Percentiles rank a stretch among this genome's conserved stretches.
These are phyloP conservation scores for Folsomia candida DNA, from an alignment of 2,888 invertebrate species.

Conservation along the genomic window DNA sequence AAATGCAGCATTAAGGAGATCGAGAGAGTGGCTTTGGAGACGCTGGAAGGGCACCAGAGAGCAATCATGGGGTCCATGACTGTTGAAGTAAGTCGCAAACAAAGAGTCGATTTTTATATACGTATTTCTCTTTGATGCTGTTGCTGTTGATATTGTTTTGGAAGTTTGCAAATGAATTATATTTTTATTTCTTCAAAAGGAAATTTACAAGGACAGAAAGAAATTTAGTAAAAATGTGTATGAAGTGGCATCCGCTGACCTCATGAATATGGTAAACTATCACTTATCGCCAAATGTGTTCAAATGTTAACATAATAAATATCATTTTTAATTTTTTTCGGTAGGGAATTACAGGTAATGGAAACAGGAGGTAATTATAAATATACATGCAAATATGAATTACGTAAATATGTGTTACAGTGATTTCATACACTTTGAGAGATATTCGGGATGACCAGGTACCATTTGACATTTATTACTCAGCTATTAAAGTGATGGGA, in stretches of 20 bases:
- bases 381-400: too few species aligned
- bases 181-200: too few species aligned
- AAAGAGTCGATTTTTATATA: too few species aligned
- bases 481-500: background rate
- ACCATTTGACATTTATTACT: conserved; percentile 52
- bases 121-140: too few species aligned
- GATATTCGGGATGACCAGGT: conserved; percentile 95
- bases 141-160: too few species aligned
- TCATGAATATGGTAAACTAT: conserved; percentile 97
- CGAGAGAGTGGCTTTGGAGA: conserved; percentile 80
- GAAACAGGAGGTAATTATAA: too few species aligned
- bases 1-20: conserved; percentile 59
- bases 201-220: conserved; percentile 92
- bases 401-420: too few species aligned
- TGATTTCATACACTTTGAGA: conserved; percentile 90
- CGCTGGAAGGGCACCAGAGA: conserved; percentile 88
- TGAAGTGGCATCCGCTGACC: conserved; percentile 89
- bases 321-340: too few species aligned
- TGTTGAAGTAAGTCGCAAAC: conserved; percentile 65
- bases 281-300: too few species aligned
- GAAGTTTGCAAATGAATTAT: too few species aligned
- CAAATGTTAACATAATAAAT: too few species aligned
- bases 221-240: conserved; percentile 93
- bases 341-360: too few species aligned
- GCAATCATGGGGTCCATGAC: conserved; percentile 97